These are phyloP conservation scores for Gymnodraco acuticeps DNA, from an alignment of 2,797 vertebrate species.

Conservation along the genomic window DNA sequence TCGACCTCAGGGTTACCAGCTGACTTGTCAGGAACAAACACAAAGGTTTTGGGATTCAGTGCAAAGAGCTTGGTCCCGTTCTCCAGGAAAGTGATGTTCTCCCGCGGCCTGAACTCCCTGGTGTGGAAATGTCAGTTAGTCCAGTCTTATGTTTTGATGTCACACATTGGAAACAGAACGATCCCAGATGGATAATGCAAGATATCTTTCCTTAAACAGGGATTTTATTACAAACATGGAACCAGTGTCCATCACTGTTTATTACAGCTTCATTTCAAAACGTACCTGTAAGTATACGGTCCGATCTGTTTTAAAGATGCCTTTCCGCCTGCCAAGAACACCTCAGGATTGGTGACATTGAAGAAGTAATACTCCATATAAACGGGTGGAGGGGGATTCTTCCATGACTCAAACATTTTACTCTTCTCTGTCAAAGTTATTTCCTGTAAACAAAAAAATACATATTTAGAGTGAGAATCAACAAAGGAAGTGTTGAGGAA, in stretches of 20 bases:
- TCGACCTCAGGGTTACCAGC: slow-evolving; percentile 82
- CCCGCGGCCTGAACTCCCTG: slow-evolving; percentile 87
- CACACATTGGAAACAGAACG: slow-evolving; percentile 16
- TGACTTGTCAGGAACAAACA: slow-evolving; percentile 87
- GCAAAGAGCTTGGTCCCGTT: slow-evolving; percentile 87
- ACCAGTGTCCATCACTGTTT: not conserved
- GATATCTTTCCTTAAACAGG: slow-evolving; percentile 7
- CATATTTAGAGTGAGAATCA: slow-evolving; percentile 23
- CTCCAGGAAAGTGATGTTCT: slow-evolving; percentile 87
- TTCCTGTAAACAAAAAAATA: slow-evolving; percentile 73
- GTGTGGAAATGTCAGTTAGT: slow-evolving; percentile 39
- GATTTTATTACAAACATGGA: not conserved
- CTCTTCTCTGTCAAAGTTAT: slow-evolving; percentile 85
- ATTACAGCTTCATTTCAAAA: not conserved
- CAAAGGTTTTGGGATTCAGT: slow-evolving; percentile 86
- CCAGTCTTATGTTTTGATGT: slow-evolving; percentile 47
- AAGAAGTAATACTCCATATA: slow-evolving; percentile 92
- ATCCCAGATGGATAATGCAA: slow-evolving; percentile 8
- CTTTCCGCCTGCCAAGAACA: slow-evolving; percentile 82
- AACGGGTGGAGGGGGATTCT: slow-evolving; percentile 87
- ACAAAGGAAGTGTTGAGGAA: too few relatives aligned
- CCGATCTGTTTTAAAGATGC: slow-evolving; percentile 84
- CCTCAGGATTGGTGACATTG: slow-evolving; percentile 86
- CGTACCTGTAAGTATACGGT: slow-evolving; percentile 88
- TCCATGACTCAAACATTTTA: slow-evolving; percentile 84